A percentile compares a stretch with the other conserved stretches of the same genome.
Evolutionary conservation across 1,140 invertebrate genomes (phyloP).

Genomic region (Drosophila willistoni): DNA sequence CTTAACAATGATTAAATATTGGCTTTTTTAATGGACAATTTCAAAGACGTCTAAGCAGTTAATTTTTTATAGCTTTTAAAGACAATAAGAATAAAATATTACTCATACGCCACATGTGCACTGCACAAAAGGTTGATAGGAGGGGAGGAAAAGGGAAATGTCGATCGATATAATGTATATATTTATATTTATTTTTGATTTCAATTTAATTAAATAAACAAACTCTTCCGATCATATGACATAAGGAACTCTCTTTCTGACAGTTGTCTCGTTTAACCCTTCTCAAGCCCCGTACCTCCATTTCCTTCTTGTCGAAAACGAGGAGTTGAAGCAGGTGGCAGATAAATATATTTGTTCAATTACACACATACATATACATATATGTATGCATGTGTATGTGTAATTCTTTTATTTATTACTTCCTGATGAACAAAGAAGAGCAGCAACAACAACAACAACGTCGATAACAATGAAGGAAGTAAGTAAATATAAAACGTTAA

Average conservation of each 20-base stretch:
- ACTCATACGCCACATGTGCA: constrained; percentile 4
- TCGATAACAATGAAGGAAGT: constrained; percentile 6
- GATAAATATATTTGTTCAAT: neutral
- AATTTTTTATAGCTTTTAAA: neutral
- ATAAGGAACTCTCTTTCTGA: neutral
- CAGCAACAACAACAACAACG: neutral
- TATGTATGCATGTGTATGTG: neutral
- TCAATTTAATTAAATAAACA: neutral
- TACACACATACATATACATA: neutral
- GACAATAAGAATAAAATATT: neutral
- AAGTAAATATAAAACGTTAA: constrained; percentile 11
- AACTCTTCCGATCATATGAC: neutral
- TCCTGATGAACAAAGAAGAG: constrained; percentile 8
- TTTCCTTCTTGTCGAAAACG: neutral
- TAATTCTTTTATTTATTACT: constrained; percentile 31
- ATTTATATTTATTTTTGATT: neutral
- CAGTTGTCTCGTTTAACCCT: neutral
- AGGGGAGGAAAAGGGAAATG: too few relatives aligned
- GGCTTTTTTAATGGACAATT: too few relatives aligned
- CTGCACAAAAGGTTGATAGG: too few relatives aligned
- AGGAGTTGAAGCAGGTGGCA: neutral
- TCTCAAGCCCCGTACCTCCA: neutral
- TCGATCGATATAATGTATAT: too few relatives aligned
- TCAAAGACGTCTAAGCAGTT: neutral
- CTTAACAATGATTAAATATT: too few relatives aligned